Percentiles rank a stretch among this genome's conserved stretches.
These are phyloP conservation scores for Cantharis nigra DNA, from an alignment of 2,888 invertebrate genomes.

Conservation along the genomic window DNA sequence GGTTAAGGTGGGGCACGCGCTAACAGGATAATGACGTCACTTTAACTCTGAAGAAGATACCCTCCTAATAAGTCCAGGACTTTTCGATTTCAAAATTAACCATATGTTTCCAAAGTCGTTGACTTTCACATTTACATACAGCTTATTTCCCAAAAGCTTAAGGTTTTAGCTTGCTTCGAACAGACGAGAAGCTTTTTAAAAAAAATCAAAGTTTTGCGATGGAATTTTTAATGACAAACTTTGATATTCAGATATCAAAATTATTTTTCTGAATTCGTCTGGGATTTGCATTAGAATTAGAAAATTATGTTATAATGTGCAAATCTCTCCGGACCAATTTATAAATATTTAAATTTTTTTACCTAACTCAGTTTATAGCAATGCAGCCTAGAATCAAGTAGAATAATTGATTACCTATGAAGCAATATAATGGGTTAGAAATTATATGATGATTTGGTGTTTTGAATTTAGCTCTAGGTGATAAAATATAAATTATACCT, in stretches of 20 bases:
- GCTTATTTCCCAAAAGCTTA: not conserved
- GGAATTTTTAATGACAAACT: not conserved
- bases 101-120: conserved; percentile 36
- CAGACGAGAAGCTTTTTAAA: not conserved
- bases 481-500: not conserved
- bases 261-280: not conserved
- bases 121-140: conserved; percentile 27
- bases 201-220: not conserved
- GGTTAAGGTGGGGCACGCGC: conserved; percentile 56
- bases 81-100: conserved; percentile 31
- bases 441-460: not conserved
- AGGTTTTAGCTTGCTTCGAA: not conserved
- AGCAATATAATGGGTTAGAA: not conserved
- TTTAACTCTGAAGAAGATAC: conserved; percentile 40
- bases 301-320: not conserved
- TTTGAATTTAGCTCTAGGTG: not conserved
- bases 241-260: not conserved
- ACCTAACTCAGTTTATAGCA: not conserved
- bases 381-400: not conserved
- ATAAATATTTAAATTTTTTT: not conserved
- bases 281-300: not conserved
- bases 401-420: not conserved
- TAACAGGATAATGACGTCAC: conserved; percentile 46
- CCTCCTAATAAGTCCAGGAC: conserved; percentile 42
- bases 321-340: not conserved